Evolutionary conservation across 1,140 invertebrate species (phyloP).

Genomic region (Choristoneura fumiferana): DNA sequence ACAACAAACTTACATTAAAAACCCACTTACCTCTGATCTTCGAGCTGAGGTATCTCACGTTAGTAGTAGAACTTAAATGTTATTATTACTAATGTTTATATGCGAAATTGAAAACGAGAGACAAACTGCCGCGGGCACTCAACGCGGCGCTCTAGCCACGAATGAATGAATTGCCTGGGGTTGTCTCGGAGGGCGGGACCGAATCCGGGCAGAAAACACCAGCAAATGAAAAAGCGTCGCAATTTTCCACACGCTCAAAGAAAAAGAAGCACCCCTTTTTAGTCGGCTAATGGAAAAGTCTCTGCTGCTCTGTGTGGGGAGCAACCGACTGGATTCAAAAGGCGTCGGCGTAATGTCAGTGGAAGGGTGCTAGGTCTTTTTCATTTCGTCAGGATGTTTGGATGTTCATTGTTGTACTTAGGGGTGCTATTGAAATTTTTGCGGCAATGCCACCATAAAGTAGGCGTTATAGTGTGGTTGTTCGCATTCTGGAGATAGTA

Average conservation of each 20-base stretch:
- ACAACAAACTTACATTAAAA: too few species aligned
- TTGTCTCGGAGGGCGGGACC: slow-evolving; percentile 51
- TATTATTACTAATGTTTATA: too few species aligned
- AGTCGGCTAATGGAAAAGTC: slow-evolving; percentile 39
- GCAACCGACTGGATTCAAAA: slow-evolving; percentile 35
- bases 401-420: slow-evolving; percentile 22
- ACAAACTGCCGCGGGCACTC: slow-evolving; percentile 26
- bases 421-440: slow-evolving; percentile 33
- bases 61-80: too few species aligned
- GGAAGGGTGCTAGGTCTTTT: not conserved
- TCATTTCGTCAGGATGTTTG: slow-evolving; percentile 10
- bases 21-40: too few species aligned
- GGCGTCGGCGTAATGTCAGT: not conserved
- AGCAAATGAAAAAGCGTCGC: slow-evolving; percentile 26
- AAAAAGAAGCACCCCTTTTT: slow-evolving; percentile 27
- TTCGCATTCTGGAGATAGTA: slow-evolving; percentile 9
- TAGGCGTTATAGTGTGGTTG: slow-evolving; percentile 17
- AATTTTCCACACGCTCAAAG: not conserved
- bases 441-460: slow-evolving; percentile 25
- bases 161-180: slow-evolving; percentile 57
- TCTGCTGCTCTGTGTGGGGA: slow-evolving; percentile 30
- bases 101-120: too few species aligned
- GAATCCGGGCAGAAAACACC: slow-evolving; percentile 25
- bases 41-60: too few species aligned
- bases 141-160: slow-evolving; percentile 33